A percentile compares a stretch with the other conserved stretches of the same genome.
Evolutionary conservation across 2,113 vertebrate genomes (phyloP).

Genomic region (Chaenocephalus aceratus): DNA sequence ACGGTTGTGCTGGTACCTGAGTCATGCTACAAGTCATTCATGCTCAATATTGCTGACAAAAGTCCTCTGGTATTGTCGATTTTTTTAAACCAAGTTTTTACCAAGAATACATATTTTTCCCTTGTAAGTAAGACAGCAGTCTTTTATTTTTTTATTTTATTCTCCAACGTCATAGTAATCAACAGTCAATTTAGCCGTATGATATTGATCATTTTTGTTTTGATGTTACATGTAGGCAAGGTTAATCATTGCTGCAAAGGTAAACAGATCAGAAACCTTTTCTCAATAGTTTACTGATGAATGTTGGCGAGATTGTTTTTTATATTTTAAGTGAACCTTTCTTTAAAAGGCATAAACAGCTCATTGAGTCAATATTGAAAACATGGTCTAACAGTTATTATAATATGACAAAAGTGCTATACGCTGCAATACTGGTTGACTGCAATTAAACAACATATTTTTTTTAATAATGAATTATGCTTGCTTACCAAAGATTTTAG

Average conservation of each 20-base stretch:
- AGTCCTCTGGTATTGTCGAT: not conserved
- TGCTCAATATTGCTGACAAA: not conserved
- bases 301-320: not conserved
- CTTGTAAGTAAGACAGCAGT: not conserved
- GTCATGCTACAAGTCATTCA: not conserved
- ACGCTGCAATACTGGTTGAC: not conserved
- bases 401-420: not conserved
- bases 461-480: not conserved
- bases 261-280: not conserved
- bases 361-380: not conserved
- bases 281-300: not conserved
- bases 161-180: not conserved
- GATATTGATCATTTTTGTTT: not conserved
- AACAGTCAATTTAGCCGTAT: not conserved
- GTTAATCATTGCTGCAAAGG: not conserved
- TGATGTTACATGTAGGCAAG: not conserved
- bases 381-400: not conserved
- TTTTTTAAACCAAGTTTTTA: not conserved
- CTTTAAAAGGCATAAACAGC: not conserved
- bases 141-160: not conserved
- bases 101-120: not conserved
- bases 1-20: not conserved
- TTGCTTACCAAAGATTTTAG: not conserved
- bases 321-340: not conserved
- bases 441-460: not conserved